Conservation (phyloP, 2,888 invertebrate genomes). For the Teleogryllus oceanicus region DNA sequence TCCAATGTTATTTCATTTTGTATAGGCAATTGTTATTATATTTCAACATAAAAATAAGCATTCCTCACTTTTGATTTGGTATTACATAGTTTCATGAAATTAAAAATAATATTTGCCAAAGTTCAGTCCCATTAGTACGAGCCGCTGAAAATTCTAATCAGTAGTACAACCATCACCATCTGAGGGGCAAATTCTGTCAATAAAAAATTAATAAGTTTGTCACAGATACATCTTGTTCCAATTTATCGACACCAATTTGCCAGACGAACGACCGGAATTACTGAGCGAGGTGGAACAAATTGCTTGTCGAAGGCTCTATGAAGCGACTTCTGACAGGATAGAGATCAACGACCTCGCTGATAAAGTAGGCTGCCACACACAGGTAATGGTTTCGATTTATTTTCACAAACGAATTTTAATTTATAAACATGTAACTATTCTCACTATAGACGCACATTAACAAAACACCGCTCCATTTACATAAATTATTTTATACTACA, state of each 20-base stretch:
- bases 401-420: slow-evolving; percentile 8
- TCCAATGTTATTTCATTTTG: too few species aligned
- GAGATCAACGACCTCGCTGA: background rate
- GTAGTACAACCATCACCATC: too few species aligned
- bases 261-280: background rate
- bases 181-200: too few species aligned
- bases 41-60: too few species aligned
- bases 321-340: background rate
- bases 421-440: slow-evolving; percentile 3
- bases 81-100: too few species aligned
- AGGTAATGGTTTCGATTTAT: background rate
- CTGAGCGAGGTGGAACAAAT: background rate
- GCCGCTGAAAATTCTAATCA: too few species aligned
- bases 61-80: too few species aligned
- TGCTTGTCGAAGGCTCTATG: background rate
- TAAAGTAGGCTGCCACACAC: background rate
- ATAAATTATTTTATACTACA: background rate
- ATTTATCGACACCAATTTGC: background rate
- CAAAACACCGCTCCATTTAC: background rate
- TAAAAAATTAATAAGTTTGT: too few species aligned
- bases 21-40: too few species aligned
- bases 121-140: too few species aligned
- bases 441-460: background rate
- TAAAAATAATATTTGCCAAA: too few species aligned
- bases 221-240: too few species aligned